These are phyloP conservation scores for Smutsia gigantea DNA, from an alignment of 2,797 vertebrate genomes.

Conservation along the genomic window DNA sequence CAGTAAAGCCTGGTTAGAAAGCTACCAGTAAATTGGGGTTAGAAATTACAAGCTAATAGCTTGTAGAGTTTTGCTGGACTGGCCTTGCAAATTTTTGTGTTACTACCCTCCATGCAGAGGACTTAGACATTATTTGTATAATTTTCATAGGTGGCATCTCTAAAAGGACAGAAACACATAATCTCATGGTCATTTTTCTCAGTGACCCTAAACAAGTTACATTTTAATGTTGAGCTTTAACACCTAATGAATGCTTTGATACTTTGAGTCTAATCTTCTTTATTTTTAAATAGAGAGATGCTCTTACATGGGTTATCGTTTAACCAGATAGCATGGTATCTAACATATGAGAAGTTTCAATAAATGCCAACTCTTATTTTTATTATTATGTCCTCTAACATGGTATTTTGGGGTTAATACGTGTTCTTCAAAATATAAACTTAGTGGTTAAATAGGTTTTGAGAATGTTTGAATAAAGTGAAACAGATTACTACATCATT, in stretches of 20 bases:
- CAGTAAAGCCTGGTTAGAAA: background rate
- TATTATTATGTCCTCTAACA: background rate
- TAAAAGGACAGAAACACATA: background rate
- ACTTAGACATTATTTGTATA: background rate
- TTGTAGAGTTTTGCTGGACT: background rate
- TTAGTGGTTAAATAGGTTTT: background rate
- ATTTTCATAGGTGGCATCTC: background rate
- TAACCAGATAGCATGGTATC: background rate
- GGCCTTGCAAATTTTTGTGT: background rate
- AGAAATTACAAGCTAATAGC: conserved; percentile 34
- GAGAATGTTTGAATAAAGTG: background rate
- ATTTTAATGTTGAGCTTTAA: background rate
- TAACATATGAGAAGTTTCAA: background rate
- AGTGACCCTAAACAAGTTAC: background rate
- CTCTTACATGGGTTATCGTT: background rate
- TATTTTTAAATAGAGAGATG: conserved; percentile 42
- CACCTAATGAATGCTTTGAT: background rate
- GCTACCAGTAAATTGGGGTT: background rate
- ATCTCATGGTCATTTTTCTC: conserved; percentile 24
- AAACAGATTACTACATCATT: background rate
- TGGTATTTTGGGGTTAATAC: background rate
- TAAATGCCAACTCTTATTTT: background rate
- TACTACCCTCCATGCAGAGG: background rate
- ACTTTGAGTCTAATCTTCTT: background rate
- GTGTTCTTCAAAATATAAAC: background rate